Evolutionary conservation across 2,888 invertebrate genomes (phyloP).

Genomic region (Andrena minutula): DNA sequence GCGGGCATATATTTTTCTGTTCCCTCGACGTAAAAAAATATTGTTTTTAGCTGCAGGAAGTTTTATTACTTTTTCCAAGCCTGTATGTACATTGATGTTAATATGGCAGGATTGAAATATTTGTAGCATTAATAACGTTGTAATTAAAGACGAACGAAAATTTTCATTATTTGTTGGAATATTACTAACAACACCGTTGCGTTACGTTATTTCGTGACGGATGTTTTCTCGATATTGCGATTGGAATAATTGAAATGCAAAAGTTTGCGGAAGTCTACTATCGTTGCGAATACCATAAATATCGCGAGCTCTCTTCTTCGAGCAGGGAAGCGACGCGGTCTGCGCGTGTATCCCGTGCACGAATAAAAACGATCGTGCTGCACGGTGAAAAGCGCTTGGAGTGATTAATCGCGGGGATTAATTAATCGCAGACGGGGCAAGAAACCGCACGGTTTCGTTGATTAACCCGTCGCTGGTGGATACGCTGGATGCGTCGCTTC

Average conservation of each 20-base stretch:
- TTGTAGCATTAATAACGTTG: constrained; percentile 17
- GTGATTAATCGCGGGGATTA: constrained; percentile 70
- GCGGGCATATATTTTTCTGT: constrained; percentile 19
- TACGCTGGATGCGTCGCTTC: constrained; percentile 55
- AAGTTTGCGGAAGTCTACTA: constrained; percentile 3
- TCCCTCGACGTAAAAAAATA: constrained; percentile 22
- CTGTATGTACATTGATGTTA: background rate
- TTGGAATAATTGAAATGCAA: constrained; percentile 28
- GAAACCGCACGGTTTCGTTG: constrained; percentile 69
- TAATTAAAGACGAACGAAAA: no score
- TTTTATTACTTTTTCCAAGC: constrained; percentile 23
- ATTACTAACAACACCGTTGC: no score
- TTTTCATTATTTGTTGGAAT: no score
- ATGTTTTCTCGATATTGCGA: background rate
- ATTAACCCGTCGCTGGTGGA: constrained; percentile 65
- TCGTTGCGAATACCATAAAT: constrained; percentile 2
- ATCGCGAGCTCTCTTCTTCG: background rate
- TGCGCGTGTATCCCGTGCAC: background rate
- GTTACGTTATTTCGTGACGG: no score
- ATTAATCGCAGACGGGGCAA: constrained; percentile 67
- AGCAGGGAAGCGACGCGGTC: background rate
- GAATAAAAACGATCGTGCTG: constrained; percentile 59
- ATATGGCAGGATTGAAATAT: background rate
- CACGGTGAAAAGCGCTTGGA: constrained; percentile 63
- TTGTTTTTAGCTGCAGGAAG: constrained; percentile 25